phyloP scores from a whole-genome alignment of 2,888 invertebrate genomes.

The Eugnorisma glareosa region DNA sequence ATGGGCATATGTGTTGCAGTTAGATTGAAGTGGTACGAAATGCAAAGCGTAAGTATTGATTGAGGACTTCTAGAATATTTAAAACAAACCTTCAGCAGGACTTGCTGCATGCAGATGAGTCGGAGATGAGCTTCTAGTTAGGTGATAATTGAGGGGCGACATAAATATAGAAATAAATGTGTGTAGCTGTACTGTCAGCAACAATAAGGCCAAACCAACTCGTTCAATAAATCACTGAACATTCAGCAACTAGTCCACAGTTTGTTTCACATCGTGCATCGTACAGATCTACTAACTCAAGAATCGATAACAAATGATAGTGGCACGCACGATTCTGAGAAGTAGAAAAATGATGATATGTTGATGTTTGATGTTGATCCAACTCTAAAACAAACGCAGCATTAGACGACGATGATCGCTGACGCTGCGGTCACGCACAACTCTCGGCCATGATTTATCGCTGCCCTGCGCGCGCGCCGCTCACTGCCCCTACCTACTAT shows the following conservation, averaged over 20 bases:
- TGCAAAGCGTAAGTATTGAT: background rate
- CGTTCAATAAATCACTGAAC: constrained; percentile 1
- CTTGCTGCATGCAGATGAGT: background rate
- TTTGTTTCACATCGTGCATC: constrained; percentile 7
- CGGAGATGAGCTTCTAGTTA: background rate
- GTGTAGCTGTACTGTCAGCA: background rate
- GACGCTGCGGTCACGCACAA: constrained; percentile 66
- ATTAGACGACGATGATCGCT: constrained; percentile 61
- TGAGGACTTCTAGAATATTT: background rate
- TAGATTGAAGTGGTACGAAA: constrained; percentile 20
- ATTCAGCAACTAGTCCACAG: constrained; percentile 6
- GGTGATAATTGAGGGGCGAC: background rate
- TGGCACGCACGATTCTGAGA: constrained; percentile 33
- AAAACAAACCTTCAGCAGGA: background rate
- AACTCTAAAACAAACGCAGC: constrained; percentile 66
- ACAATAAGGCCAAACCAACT: background rate
- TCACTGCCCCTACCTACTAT: constrained; percentile 81
- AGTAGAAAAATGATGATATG: constrained; percentile 50
- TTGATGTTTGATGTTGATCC: constrained; percentile 37
- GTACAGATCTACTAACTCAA: constrained; percentile 21
- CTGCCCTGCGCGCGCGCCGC: constrained; percentile 68
- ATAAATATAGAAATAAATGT: background rate
- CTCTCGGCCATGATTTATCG: constrained; percentile 77
- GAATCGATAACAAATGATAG: constrained; percentile 50
- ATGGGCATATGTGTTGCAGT: constrained; percentile 46